Evolutionary conservation across 2,113 vertebrate genomes (phyloP).

Genomic region (Speoplatyrhinus poulsoni): DNA sequence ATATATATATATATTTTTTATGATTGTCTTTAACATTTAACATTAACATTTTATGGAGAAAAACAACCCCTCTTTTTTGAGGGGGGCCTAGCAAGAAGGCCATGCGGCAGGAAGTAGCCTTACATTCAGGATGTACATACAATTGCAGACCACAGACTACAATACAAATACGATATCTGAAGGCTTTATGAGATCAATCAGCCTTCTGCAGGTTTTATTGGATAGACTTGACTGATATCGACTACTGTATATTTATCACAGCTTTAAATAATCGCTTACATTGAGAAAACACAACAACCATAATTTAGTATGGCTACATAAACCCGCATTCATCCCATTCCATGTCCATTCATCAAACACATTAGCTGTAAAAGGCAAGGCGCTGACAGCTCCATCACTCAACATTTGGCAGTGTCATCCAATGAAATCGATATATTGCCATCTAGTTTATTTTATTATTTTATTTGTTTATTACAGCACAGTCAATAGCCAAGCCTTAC

Average conservation of each 20-base stretch:
- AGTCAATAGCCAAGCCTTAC: neutral
- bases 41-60: too few species aligned
- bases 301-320: neutral
- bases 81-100: too few species aligned
- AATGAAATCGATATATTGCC: neutral
- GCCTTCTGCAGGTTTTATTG: slow-evolving; percentile 42
- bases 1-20: too few species aligned
- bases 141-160: too few species aligned
- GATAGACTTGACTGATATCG: slow-evolving; percentile 4
- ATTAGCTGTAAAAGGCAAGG: neutral
- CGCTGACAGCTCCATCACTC: neutral
- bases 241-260: too few species aligned
- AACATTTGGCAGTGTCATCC: neutral
- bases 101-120: too few species aligned
- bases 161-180: slow-evolving; percentile 40
- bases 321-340: neutral
- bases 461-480: too few species aligned
- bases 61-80: too few species aligned
- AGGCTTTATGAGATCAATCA: neutral
- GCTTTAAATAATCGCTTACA: too few species aligned
- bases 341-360: neutral
- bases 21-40: too few species aligned
- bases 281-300: too few species aligned
- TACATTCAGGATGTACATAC: too few species aligned
- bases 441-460: neutral